Base-by-base conservation (phyloP, 1,140 invertebrate genomes). In the Metaphire vulgaris region DNA sequence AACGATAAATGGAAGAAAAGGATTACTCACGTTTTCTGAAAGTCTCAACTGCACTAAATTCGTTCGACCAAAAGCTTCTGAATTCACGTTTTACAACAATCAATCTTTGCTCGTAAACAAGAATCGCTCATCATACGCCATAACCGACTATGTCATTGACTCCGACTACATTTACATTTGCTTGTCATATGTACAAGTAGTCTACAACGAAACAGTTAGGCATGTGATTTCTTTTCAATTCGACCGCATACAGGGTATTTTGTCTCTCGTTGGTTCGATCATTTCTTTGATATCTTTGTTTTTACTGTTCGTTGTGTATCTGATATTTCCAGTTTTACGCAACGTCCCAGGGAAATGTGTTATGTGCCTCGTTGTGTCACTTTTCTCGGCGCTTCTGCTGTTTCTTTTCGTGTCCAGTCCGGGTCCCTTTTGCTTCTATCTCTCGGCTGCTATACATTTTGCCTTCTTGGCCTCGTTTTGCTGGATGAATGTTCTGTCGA, bases 401-500 rank as follows among this genome's bases (percentile, higher is more conserved):
- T 87, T 89, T 73, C 70, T 78, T 12, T 74, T 75, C 0, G 77
- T 66, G 1, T 29, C 32, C 56, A 12, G 21, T 21, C 6, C 41
- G 21, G 41, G 41, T 56, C 41, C 41, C 41, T 30, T 72, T 1
- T 84, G 83, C 66, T 77, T 74, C 21, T 79, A 82, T 0, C 76
- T 88, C 29, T 88, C 85, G 6, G 80, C 88, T 0, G 33, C 84
- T 16, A 88, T 87, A 28, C 88, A 88, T 75, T 89, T 88, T 81
- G 78, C 82, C 69, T 89, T 89, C 80, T 81, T 89, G 74, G 83
- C 86, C 0, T 84, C 89, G 0, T 89, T 90, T 80, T 86, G 86
- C 69, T 90, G 89, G 89, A 89, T 89, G 87, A 86, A 87, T 65
- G 85, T 87, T 0, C 86, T 90, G 81, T 86, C 89, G 0, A 88